Base-by-base conservation (phyloP, 2,888 invertebrate genomes). In the Rhimphoctona megacephalus region DNA sequence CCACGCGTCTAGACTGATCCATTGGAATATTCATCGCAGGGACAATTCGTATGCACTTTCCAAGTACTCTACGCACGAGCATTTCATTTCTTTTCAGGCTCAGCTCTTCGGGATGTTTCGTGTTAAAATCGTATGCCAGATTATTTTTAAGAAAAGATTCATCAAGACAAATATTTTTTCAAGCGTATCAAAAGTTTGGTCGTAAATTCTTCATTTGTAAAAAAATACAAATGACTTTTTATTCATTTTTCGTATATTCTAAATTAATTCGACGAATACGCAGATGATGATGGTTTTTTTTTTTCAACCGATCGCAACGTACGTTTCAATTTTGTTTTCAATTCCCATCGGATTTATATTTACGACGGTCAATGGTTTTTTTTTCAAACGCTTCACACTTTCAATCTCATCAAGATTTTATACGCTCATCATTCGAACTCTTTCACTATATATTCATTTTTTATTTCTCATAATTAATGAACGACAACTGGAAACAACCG, bases 11-110 rank as follows among this genome's bases (percentile, higher is more conserved):
- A 67, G 76, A 77, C 80, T 22, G 83, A 86, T 72, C 43, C 74
- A 76, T 39, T 22, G 69, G 43, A 81, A 82, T 85, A 85, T 85
- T 79, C 78, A 79, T 57, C 19, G 39, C 30, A 25, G 64, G 30
- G 49, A 69, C 72, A 3, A 83, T 79, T 69, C 64, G 76, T 72
- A 83, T 86, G 79, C 79, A 83, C 85, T 83, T 86, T 86, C 85
- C 85, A 86, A 77, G 83, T 83, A 72, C 72, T 66, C 66, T 76
- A 83, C 85, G 83, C 83, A 66, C 66, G 64, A 39, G 79, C 79
- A 85, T 85, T 85, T 73, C 79, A 39, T 61, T 84, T 52, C 69
- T 36, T 67, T 77, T 25, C n/a, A 19, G 7, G 33, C 11, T 25
- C 25, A n/a, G 19, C 70, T 64, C 79, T 73, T 54, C 54, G 69